Percentiles rank a stretch among this genome's conserved stretches.
Evolutionary conservation across 2,888 invertebrate genomes (phyloP).

Genomic region (Hydraecia micacea): DNA sequence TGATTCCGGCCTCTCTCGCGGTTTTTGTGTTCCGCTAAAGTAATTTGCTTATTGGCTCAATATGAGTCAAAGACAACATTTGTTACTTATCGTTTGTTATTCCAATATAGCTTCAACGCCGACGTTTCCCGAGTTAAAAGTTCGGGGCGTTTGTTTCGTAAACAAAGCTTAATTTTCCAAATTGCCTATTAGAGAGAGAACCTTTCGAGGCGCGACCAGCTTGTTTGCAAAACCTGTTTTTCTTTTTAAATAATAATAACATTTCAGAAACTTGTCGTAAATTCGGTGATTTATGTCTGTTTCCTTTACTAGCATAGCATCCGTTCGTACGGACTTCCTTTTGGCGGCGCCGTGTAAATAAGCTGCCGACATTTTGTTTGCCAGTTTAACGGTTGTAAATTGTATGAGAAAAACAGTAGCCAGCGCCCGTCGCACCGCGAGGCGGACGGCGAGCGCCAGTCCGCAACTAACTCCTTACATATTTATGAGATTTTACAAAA

Average conservation of each 20-base stretch:
- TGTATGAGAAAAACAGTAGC: slow-evolving; percentile 68
- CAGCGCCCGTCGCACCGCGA: slow-evolving; percentile 62
- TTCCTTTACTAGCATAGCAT: slow-evolving; percentile 81
- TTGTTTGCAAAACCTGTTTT: slow-evolving; percentile 77
- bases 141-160: slow-evolving; percentile 71
- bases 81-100: slow-evolving; percentile 74
- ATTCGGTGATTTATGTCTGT: slow-evolving; percentile 86
- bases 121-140: slow-evolving; percentile 77
- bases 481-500: slow-evolving; percentile 78
- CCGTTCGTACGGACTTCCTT: slow-evolving; percentile 85
- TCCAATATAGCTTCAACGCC: slow-evolving; percentile 69
- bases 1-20: slow-evolving; percentile 76
- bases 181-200: slow-evolving; percentile 76
- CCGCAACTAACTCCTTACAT: slow-evolving; percentile 74
- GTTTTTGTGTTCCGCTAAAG: slow-evolving; percentile 79
- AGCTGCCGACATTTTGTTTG: slow-evolving; percentile 83
- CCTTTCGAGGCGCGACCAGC: slow-evolving; percentile 72
- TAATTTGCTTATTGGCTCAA: slow-evolving; percentile 80
- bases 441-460: slow-evolving; percentile 70
- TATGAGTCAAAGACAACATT: slow-evolving; percentile 75
- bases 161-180: slow-evolving; percentile 78
- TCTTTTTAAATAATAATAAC: slow-evolving; percentile 81
- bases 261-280: slow-evolving; percentile 84
- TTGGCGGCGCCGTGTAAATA: slow-evolving; percentile 85
- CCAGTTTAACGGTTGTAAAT: slow-evolving; percentile 83